A percentile compares a stretch with the other conserved stretches of the same genome.
Evolutionary conservation across 2,888 invertebrate genomes (phyloP).

Genomic region (Eilema depressum): DNA sequence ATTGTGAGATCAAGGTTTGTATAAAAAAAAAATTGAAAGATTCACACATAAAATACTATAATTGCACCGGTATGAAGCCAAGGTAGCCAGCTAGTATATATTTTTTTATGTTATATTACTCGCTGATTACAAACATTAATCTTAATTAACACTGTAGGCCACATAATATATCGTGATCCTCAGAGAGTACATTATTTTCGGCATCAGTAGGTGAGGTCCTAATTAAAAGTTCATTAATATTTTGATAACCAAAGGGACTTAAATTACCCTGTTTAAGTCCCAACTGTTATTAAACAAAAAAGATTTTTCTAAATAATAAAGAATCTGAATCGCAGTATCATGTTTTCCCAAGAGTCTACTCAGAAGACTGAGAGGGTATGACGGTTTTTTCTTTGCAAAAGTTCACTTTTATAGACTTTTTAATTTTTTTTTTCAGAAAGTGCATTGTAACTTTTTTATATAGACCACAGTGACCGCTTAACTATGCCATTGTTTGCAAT

Average conservation of each 20-base stretch:
- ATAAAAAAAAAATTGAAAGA: too few relatives aligned
- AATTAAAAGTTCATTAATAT: not conserved
- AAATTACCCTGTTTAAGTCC: not conserved
- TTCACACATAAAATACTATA: too few relatives aligned
- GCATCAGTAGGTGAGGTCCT: not conserved
- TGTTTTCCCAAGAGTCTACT: not conserved
- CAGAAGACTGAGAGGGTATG: not conserved
- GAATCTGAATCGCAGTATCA: not conserved
- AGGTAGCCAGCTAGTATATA: not conserved
- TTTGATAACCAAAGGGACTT: not conserved
- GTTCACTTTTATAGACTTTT: too few relatives aligned
- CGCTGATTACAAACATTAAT: not conserved
- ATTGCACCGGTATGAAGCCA: too few relatives aligned
- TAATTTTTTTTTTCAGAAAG: too few relatives aligned
- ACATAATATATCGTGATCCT: not conserved
- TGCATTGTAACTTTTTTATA: not conserved
- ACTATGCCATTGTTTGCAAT: too few relatives aligned
- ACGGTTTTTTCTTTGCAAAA: not conserved
- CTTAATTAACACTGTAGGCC: not conserved
- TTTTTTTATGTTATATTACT: not conserved
- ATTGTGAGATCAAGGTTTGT: too few relatives aligned
- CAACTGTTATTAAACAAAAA: not conserved
- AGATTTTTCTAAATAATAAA: not conserved
- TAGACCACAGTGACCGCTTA: not conserved
- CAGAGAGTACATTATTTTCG: not conserved